Base-by-base conservation (phyloP, 2,113 vertebrate genomes). In the Perccottus glenii region DNA sequence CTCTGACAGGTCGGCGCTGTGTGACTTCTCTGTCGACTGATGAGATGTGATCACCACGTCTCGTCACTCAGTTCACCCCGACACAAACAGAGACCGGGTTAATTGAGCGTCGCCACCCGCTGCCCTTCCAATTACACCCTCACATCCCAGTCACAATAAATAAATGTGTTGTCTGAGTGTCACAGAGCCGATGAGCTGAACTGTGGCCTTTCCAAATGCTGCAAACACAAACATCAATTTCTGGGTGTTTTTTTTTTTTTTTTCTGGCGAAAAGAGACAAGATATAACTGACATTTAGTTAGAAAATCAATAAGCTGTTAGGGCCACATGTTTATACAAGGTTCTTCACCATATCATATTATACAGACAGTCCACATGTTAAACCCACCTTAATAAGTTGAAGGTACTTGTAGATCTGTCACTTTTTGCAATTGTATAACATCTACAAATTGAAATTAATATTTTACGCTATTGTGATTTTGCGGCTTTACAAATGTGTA, bases 71-170 rank as follows among this genome's bases (percentile, higher is more conserved):
- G 51, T 81, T 80, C 67, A 53, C 56, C 56, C 72, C 42, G 59
- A 68, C 81, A 73, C 75, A 40, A 49, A 61, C 64, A 64, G 5
- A 0, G 43, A 55, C 19, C 58, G 3, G 57, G 49, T 60, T 81
- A 83, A 83, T 78, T 76, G 75, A 78, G 72, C 78, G 45, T 73
- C 69, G 48, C 56, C 72, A 67, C 69, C 67, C 12, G 62, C 43
- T 71, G 75, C 53, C 71, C 60, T 60, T 74, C 35, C 75, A 81
- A 81, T 83, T 86, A 77, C 57, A 43, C 5, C 10, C 60, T 67
- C 9, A 62, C 58, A 60, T 53, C 32, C 60, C 60, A 55, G 58
- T 64, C 2, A 10, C 9, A 73, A 78, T 59, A 70, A 61, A 81
- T 78, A 67, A 36, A 35, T 60, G 2, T 66, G 5, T 0, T 12